A percentile compares a stretch with the other conserved stretches of the same genome.
These are phyloP conservation scores for Leuctra nigra DNA, from an alignment of 2,888 invertebrate genomes.

Conservation along the genomic window DNA sequence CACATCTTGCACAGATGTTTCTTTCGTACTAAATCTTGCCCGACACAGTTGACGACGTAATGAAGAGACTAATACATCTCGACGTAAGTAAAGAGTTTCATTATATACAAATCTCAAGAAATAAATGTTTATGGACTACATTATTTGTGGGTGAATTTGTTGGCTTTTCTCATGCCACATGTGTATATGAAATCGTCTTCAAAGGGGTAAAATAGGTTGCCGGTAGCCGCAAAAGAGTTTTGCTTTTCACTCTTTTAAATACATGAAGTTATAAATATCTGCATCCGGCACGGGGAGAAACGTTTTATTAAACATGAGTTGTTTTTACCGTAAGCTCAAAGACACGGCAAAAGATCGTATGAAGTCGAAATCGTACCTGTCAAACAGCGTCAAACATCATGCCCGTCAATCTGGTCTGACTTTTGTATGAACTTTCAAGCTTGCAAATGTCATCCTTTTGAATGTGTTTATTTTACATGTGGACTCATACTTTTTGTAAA, in stretches of 20 bases:
- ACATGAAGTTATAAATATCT: slow-evolving; percentile 18
- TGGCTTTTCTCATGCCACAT: slow-evolving; percentile 11
- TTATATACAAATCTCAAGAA: neutral
- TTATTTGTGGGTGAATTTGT: slow-evolving; percentile 9
- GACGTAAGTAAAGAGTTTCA: neutral
- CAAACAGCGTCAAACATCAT: no score
- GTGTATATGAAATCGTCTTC: neutral
- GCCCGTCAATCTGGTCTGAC: no score
- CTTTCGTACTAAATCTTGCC: no score
- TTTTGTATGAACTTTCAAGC: no score
- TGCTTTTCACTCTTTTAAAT: slow-evolving; percentile 4
- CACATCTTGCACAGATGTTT: no score
- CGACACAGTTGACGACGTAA: no score
- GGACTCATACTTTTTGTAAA: no score
- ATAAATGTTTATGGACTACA: slow-evolving; percentile 4
- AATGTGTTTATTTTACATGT: no score
- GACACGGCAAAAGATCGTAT: no score
- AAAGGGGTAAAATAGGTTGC: slow-evolving; percentile 10
- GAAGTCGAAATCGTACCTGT: no score
- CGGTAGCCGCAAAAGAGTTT: slow-evolving; percentile 13
- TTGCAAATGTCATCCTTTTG: no score
- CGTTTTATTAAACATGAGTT: slow-evolving; percentile 1
- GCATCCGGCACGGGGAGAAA: slow-evolving; percentile 13
- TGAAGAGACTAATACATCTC: no score
- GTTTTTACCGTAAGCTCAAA: slow-evolving; percentile 5